Base-by-base conservation (phyloP, 2,113 vertebrate species). In the Odocoileus virginianus region DNA sequence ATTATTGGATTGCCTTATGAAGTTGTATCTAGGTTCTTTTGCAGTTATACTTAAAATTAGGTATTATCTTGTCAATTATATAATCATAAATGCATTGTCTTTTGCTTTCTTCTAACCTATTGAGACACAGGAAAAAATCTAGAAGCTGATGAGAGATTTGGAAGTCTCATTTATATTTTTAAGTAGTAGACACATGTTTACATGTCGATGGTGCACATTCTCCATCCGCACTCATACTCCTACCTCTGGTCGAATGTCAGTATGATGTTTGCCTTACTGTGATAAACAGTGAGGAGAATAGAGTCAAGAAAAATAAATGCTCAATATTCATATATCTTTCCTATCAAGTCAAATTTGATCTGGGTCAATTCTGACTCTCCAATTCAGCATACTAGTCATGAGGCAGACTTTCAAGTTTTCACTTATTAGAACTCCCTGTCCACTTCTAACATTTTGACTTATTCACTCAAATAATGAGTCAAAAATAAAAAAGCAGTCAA, bases 391-490 rank as follows among this genome's bases (percentile, higher is more conserved):
- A 1, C 4, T 76, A 81, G 27, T 13, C 47, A 47, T 40, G 33
- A 64, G 40, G 23, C 19, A 33, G 93, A 55, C 36, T 94, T 95
- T 96, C 76, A 94, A 54, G 76, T 45, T 79, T 94, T 96, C 54
- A 57, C 43, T 95, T 92, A 71, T n/a, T 86, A 95, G 61, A 90
- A 76, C 82, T 52, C 58, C 33, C 64, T 94, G 97, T 85, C 96
- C 78, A 89, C 83, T 93, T 96, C 54, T 94, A 97, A 98, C 95
- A 97, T 98, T 98, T 97, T 98, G 88, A 98, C 86, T 94, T 93
- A 84, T 87, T 97, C 88, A 87, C 67, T 96, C 85, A 97, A 95
- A 97, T 87, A 97, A 93, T 89, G 76, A 98, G 83, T 95, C 96
- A 95, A 88, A 96, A 96, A 86, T 87, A 47, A 79, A 96, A 87